Conservation (phyloP, 2,797 vertebrate species). For the Ceryle rudis region DNA sequence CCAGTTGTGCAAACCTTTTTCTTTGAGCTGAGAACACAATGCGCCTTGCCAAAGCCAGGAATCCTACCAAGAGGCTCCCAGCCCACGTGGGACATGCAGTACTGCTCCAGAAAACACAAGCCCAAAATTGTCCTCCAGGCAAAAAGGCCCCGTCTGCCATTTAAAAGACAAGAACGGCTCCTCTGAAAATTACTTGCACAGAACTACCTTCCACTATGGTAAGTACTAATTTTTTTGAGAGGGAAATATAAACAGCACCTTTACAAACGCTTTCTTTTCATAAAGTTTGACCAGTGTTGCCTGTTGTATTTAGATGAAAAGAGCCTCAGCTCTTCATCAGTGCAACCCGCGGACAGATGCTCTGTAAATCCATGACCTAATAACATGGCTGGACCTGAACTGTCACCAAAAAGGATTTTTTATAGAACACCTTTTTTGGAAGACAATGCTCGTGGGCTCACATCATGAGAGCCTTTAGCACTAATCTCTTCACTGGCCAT, state of each 20-base stretch:
- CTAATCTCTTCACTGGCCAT: background rate
- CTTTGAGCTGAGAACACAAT: background rate
- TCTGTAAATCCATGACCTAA: background rate
- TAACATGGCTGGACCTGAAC: background rate
- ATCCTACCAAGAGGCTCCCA: background rate
- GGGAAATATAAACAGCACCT: background rate
- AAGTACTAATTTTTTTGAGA: background rate
- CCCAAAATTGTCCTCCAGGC: background rate
- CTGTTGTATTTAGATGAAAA: background rate
- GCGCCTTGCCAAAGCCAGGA: background rate
- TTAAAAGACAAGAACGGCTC: background rate
- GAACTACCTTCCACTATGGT: background rate
- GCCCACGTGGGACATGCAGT: accelerated
- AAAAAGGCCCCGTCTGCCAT: background rate
- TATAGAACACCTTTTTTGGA: background rate
- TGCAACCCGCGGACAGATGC: background rate
- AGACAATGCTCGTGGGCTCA: background rate
- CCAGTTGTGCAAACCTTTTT: background rate
- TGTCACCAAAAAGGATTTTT: background rate
- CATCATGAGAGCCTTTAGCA: background rate
- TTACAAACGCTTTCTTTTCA: background rate
- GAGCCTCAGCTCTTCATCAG: background rate
- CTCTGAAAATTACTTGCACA: background rate
- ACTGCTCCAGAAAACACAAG: accelerated
- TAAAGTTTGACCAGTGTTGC: background rate